Conservation (phyloP, 2,797 vertebrate species). For the Threskiornis aethiopicus region DNA sequence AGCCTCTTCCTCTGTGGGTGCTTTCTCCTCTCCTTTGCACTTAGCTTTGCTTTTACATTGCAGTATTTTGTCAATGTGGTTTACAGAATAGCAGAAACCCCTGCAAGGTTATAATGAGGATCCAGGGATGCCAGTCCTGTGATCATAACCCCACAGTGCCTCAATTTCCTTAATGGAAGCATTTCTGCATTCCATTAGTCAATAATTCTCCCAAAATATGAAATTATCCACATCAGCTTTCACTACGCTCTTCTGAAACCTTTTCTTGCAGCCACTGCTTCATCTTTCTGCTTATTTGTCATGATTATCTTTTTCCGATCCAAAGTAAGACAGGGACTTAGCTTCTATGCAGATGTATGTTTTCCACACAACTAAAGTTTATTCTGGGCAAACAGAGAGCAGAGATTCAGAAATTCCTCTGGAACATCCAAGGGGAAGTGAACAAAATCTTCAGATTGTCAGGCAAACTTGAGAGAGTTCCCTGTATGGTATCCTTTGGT, state of each 20-base stretch:
- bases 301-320: not conserved
- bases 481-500: not conserved
- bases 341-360: not conserved
- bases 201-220: not conserved
- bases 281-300: not conserved
- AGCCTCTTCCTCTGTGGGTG: rapidly evolving
- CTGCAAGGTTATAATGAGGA: not conserved
- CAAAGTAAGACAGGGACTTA: not conserved
- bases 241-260: not conserved
- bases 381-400: not conserved
- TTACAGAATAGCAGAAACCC: not conserved
- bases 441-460: not conserved
- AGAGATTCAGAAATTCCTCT: not conserved
- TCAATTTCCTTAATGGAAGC: not conserved
- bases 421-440: not conserved
- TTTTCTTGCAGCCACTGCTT: not conserved
- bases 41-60: not conserved
- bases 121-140: not conserved
- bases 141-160: not conserved
- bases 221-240: not conserved
- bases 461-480: not conserved
- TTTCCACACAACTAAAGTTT: not conserved
- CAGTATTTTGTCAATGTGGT: not conserved
- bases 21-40: not conserved
- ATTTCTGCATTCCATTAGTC: not conserved